phyloP scores from a whole-genome alignment of 2,113 vertebrate genomes.

The Vicugna pacos region DNA sequence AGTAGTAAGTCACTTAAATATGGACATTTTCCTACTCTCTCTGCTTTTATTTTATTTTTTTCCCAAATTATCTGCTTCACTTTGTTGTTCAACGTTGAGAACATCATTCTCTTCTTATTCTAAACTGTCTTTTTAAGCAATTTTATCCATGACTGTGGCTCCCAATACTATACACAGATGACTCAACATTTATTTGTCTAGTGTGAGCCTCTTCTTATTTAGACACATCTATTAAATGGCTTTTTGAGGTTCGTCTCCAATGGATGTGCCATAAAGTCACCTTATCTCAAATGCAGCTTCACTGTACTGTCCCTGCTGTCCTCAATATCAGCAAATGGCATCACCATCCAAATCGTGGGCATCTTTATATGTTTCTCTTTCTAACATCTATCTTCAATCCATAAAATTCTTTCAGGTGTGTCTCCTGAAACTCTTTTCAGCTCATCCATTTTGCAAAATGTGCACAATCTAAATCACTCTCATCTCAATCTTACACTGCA shows the following conservation, averaged over 20 bases:
- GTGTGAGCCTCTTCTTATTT: neutral
- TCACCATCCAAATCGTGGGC: neutral
- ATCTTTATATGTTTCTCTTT: neutral
- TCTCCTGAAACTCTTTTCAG: neutral
- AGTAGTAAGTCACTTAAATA: neutral
- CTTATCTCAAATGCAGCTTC: neutral
- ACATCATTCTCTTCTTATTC: neutral
- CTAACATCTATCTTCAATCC: neutral
- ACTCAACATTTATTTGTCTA: neutral
- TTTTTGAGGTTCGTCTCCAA: neutral
- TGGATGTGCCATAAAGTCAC: neutral
- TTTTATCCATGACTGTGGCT: neutral
- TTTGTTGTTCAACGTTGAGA: neutral
- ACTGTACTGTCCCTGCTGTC: neutral
- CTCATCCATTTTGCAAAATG: neutral
- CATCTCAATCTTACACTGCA: neutral
- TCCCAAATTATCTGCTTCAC: neutral
- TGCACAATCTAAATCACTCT: neutral
- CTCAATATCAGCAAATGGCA: neutral
- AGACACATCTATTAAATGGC: neutral
- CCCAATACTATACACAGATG: fast-evolving
- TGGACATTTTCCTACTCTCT: neutral
- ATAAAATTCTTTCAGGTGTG: neutral
- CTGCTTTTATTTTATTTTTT: neutral
- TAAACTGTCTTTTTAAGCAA: neutral